phyloP scores from a whole-genome alignment of 1,140 invertebrate species.

The Drosophila nannoptera region DNA sequence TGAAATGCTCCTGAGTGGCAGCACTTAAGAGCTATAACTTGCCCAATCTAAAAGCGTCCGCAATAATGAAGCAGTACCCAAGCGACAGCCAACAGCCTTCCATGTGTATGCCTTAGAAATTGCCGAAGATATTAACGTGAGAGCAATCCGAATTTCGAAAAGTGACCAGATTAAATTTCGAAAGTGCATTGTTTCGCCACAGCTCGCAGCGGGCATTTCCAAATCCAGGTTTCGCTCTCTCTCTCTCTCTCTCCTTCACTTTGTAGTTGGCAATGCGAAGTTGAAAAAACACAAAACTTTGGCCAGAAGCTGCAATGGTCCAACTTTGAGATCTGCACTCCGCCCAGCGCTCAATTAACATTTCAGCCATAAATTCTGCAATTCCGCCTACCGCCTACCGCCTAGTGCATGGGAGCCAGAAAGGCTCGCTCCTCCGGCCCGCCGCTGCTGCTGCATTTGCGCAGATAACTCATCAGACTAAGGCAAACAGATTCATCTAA shows the following conservation, averaged over 20 bases:
- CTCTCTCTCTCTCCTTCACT: background rate
- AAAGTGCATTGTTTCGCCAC: conserved; percentile 23
- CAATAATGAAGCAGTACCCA: too few relatives aligned
- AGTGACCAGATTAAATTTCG: conserved; percentile 6
- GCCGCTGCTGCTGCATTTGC: conserved; percentile 55
- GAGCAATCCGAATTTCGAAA: background rate
- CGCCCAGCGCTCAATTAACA: conserved; percentile 69
- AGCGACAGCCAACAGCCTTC: too few relatives aligned
- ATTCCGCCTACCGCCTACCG: conserved; percentile 30
- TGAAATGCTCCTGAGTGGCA: background rate
- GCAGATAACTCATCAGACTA: conserved; percentile 76
- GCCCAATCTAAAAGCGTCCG: too few relatives aligned
- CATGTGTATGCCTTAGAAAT: too few relatives aligned
- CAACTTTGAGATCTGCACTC: conserved; percentile 33
- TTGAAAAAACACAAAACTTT: conserved; percentile 35
- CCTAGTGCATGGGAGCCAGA: background rate
- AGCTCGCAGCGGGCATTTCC: conserved; percentile 6
- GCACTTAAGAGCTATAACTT: background rate
- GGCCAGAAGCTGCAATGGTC: conserved; percentile 19
- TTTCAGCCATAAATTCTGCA: conserved; percentile 68
- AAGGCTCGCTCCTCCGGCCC: background rate
- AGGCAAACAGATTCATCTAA: conserved; percentile 77
- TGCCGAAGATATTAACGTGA: background rate
- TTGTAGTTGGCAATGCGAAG: background rate
- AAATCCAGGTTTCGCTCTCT: conserved; percentile 9